Conservation (phyloP, 2,113 vertebrate species). For the Colossoma macropomum region DNA sequence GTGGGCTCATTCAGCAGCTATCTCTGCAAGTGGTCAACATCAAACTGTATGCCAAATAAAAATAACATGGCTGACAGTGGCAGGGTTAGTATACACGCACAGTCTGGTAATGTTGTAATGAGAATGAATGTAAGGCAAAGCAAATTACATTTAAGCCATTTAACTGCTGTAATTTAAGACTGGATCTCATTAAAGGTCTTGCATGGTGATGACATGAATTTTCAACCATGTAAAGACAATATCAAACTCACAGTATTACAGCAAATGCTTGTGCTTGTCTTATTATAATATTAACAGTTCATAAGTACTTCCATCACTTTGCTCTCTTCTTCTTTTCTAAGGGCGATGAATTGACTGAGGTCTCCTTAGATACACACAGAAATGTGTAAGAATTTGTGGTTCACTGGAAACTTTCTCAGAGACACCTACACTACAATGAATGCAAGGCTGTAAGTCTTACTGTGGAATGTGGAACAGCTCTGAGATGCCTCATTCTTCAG, state of each 20-base stretch:
- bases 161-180: not conserved
- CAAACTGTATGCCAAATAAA: not conserved
- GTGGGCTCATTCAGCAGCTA: not conserved
- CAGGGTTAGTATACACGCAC: not conserved
- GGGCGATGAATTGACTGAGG: not conserved
- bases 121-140: not conserved
- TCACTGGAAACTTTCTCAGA: not conserved
- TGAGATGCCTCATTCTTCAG: constrained; percentile 18
- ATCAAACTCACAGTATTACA: not conserved
- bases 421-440: not conserved
- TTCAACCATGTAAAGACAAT: not conserved
- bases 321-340: not conserved
- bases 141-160: not conserved
- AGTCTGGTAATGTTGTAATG: not conserved
- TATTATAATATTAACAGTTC: not conserved
- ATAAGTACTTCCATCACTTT: not conserved
- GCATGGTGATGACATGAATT: not conserved
- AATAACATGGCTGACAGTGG: not conserved
- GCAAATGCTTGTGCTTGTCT: not conserved
- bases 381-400: constrained; percentile 7
- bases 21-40: constrained; percentile 6
- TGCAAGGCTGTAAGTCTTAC: constrained; percentile 22
- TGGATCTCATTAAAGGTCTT: not conserved
- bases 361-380: constrained; percentile 37
- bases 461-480: not conserved